Evolutionary conservation across 2,797 vertebrate genomes (phyloP).

Genomic region (Coendou prehensilis): DNA sequence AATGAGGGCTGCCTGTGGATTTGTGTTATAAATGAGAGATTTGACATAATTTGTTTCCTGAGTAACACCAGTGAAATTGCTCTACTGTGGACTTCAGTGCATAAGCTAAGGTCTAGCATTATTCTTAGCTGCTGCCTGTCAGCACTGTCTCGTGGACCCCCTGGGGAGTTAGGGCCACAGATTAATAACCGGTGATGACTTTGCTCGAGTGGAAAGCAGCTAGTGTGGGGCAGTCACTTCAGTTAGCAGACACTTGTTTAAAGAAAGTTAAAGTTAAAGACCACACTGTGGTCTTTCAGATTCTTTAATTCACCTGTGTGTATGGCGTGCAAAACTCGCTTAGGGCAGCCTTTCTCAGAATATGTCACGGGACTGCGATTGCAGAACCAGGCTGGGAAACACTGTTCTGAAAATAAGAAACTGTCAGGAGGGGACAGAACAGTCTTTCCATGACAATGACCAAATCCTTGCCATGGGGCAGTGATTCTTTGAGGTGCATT

Average conservation of each 20-base stretch:
- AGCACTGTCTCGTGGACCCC: neutral
- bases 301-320: neutral
- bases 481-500: neutral
- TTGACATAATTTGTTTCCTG: neutral
- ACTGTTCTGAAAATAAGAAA: neutral
- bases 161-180: neutral
- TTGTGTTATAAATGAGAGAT: neutral
- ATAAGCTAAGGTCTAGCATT: neutral
- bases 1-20: neutral
- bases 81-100: neutral
- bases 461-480: too few species aligned
- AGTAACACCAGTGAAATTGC: neutral
- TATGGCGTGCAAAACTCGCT: neutral
- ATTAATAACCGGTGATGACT: neutral
- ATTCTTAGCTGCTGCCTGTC: neutral
- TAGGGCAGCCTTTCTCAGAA: neutral
- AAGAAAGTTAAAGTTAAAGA: neutral
- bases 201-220: neutral
- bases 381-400: neutral
- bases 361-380: accelerated
- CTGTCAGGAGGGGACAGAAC: neutral
- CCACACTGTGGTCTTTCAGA: neutral
- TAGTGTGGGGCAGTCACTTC: neutral
- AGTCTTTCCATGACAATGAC: neutral
- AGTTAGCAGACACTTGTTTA: too few species aligned